Base-by-base conservation (phyloP, 2,113 vertebrate genomes). In the Elachura formosa region DNA sequence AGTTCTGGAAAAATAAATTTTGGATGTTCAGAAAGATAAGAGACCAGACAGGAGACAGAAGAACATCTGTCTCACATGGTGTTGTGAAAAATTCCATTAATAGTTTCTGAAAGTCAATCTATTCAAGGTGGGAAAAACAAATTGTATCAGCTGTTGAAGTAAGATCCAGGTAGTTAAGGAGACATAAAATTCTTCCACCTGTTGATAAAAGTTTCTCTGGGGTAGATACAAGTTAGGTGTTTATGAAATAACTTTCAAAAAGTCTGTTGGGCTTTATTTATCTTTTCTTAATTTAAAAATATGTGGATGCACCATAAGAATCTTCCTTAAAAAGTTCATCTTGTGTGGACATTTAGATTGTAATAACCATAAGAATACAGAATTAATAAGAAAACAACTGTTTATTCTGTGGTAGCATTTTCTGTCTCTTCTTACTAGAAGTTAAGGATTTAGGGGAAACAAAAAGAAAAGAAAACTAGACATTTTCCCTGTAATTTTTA, bases 191-290 rank as follows among this genome's bases (percentile, higher is more conserved):
- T 74, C 2, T 46, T 73, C 51, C 24, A 12, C 1, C 3, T 9
- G 4, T 16, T 63, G n/a, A 12, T 17, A 28, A 34, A 84, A 48
- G 2, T 49, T 81, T 69, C 5, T 52, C 36, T 31, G 7, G 6
- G 3, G 18, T 41, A 66, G 28, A 4, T 26, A 77, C 9, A 15
- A 3, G 4, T 4, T 7, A 0, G 0, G 0, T 1, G 49, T 72
- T 52, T 10, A 33, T 26, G 5, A 7, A 61, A 12, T 36, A 79
- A 56, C 64, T 36, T 14, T 40, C 15, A 40, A 49, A 75, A 46
- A 22, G 1, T 31, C n/a, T 83, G 2, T 43, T 31, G 7, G 5
- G 5, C 2, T 41, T 41, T 46, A 3, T 43, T 58, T 64, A 26
- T 17, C 6, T 25, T 63, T 43, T 43, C 49, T 33, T 20, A 40